Base-by-base conservation (phyloP, 2,888 invertebrate species). In the Dasypogon diadema region DNA sequence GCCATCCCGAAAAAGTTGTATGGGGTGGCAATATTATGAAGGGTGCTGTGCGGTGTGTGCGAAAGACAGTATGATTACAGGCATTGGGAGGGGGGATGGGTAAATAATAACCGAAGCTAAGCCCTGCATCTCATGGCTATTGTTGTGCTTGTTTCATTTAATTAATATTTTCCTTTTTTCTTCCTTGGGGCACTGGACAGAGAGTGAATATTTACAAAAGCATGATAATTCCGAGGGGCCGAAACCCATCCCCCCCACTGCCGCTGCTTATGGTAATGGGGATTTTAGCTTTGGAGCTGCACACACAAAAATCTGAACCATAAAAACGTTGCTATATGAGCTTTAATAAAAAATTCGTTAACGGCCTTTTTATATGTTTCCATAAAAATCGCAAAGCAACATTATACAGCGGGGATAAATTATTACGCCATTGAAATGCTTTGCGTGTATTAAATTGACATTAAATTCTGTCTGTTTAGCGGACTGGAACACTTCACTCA, bases 141-240 rank as follows among this genome's bases (percentile, higher is more conserved):
- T 51, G 51, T 18, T 51, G 51, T 51, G 18, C 42, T 42, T 42
- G 51, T 51, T 51, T 51, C 51, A 51, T 51, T 51, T 51, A 51
- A 51, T 51, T 51, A 51, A 51, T 51, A 51, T 51, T 51, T 51
- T 16, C 21, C 18, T 16, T 51, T 51, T 51, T 48, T 51, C 21
- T 12, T 48, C 48, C 51, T 51, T 6, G n/a, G 51, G 21, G 51
- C 21, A 51, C 1, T 51, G 51, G 51, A 8, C 42, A 42, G 42
- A 12, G 42, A 51, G 51, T 18, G 18, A 51, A 3, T 16, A 16
- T 51, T 51, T 51, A 18, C 21, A 21, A 51, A 12, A 21, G 14
- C 4, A 18, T 21, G 2, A 42, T 51, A 51, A 5, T 51, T 51
- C 51, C 16, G 51, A 51, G 6, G 21, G 51, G 14, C n/a, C n/a